Base-by-base conservation (phyloP, 2,888 invertebrate genomes). In the Pseudolycoriella hygida region DNA sequence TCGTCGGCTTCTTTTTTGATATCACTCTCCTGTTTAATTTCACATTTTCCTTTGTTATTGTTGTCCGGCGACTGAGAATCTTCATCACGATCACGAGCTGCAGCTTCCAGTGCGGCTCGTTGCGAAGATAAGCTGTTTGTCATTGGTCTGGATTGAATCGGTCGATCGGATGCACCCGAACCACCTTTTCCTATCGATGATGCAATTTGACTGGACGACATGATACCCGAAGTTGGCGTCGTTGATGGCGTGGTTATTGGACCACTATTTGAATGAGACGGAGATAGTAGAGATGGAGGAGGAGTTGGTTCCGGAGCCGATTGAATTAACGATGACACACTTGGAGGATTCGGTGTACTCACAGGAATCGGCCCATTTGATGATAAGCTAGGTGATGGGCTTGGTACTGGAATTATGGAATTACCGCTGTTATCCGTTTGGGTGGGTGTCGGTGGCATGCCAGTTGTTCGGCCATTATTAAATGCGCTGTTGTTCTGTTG, bases 31-130 rank as follows among this genome's bases (percentile, higher is more conserved):
- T 73, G 70, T 53, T 80, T 82, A 11, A 78, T 76, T 56, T 80
- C 76, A 34, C 77, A 59, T 58, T 78, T 78, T 3, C 78, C 77
- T 56, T 76, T 76, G 12, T 42, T 45, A 12, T 57, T 58, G 31
- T 53, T 53, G 40, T 54, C 55, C 1, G 73, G 72, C 45, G 76
- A 74, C 18, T 75, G 73, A 34, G 77, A 76, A 50, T 78, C 73
- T 50, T 74, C 77, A 53, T 73, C 72, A 51, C 74, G 71, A 52
- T 77, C 77, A 20, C 77, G 70, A 0, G 77, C 73, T 3, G 80
- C 77, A 4, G 79, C 79, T 52, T 74, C 76, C 44, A 80, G 72
- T 3, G 80, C 80, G 12, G 80, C 78, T 74, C 79, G 77, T 60
- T 80, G 79, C 10, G 80, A 77, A 17, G 80, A 77, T 58, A 77